A percentile compares a stretch with the other conserved stretches of the same genome.
phyloP scores from a whole-genome alignment of 1,140 invertebrate genomes.

The Pogonognathellus flavescens region DNA sequence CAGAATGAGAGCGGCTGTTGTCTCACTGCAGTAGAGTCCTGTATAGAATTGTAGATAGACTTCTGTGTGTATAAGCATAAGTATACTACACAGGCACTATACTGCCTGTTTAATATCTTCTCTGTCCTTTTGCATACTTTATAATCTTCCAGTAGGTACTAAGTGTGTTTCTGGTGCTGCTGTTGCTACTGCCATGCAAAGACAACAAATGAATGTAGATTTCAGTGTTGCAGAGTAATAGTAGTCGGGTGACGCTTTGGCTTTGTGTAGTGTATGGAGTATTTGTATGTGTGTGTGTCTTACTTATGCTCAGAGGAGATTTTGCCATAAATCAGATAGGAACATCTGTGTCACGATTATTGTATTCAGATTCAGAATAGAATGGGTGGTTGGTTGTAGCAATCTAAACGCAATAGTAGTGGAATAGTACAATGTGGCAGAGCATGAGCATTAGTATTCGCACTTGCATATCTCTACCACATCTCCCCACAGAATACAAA shows the following conservation, averaged over 20 bases:
- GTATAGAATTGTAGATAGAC: background rate
- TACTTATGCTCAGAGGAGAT: conserved; percentile 15
- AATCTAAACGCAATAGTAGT: no score
- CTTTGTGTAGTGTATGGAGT: background rate
- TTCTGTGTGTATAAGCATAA: background rate
- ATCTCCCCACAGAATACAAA: conserved; percentile 32
- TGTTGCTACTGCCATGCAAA: background rate
- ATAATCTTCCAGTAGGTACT: no score
- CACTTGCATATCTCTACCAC: conserved; percentile 17
- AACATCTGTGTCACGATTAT: conserved; percentile 48
- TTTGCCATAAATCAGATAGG: conserved; percentile 40
- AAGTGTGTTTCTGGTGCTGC: background rate
- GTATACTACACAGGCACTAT: no score
- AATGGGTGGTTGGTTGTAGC: background rate
- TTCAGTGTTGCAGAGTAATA: background rate
- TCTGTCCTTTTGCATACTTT: no score
- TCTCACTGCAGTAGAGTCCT: background rate
- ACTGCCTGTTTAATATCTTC: no score
- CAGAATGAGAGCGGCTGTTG: background rate
- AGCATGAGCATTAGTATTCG: conserved; percentile 20
- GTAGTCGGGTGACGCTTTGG: background rate
- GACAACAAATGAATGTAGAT: conserved; percentile 34
- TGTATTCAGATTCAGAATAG: conserved; percentile 16
- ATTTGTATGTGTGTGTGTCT: background rate
- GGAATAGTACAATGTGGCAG: background rate